Evolutionary conservation across 2,888 invertebrate genomes (phyloP).

Genomic region (Coremacera marginata): DNA sequence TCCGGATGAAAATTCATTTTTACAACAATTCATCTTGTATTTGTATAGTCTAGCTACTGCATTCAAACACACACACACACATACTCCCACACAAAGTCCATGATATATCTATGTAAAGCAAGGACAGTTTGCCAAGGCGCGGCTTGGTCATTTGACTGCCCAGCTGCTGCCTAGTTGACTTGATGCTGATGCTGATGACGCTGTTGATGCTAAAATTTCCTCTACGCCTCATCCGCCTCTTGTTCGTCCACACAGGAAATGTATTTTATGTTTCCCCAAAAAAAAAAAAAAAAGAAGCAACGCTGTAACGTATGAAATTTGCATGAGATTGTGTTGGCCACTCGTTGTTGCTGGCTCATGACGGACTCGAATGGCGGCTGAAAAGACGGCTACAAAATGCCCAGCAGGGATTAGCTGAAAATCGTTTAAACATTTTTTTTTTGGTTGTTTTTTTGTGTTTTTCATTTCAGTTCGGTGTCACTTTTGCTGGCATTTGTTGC

Average conservation of each 20-base stretch:
- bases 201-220: conserved; percentile 3
- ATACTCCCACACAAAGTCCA: not conserved
- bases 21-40: conserved; percentile 43
- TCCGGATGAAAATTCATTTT: conserved; percentile 44
- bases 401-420: conserved; percentile 67
- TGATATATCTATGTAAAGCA: not conserved
- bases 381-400: conserved; percentile 61
- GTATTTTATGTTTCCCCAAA: conserved; percentile 66
- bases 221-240: not conserved
- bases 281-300: conserved; percentile 45
- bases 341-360: conserved; percentile 44
- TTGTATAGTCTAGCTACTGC: conserved; percentile 16
- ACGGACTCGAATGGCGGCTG: not conserved
- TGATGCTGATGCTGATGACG: conserved; percentile 42
- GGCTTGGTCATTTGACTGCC: conserved; percentile 39
- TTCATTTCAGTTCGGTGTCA: conserved; percentile 44
- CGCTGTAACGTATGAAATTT: conserved; percentile 61
- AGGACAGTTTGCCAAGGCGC: conserved; percentile 21
- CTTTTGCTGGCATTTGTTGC: conserved; percentile 55
- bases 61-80: not conserved
- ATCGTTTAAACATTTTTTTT: conserved; percentile 54
- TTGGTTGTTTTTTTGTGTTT: conserved; percentile 39
- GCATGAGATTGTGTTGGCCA: conserved; percentile 59
- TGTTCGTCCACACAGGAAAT: conserved; percentile 58
- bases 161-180: conserved; percentile 25